Conservation (phyloP, 2,888 invertebrate genomes). For the Alentia gelatinosa region DNA sequence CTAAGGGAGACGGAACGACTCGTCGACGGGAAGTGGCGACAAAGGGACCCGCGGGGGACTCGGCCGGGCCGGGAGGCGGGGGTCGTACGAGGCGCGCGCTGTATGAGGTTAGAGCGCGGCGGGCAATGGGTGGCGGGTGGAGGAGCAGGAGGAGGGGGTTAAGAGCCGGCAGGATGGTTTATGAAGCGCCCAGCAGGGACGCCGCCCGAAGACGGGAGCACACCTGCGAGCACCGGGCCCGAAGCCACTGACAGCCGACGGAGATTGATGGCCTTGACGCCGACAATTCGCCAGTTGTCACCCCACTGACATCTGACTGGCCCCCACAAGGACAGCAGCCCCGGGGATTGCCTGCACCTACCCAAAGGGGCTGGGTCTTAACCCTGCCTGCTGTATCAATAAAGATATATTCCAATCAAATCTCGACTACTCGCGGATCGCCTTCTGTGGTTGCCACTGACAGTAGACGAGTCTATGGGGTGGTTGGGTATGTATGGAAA, state of each 20-base stretch:
- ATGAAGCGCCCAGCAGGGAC: constrained; percentile 26
- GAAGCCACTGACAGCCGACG: background rate
- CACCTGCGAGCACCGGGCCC: constrained; percentile 13
- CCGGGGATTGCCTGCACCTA: background rate
- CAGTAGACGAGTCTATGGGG: no score
- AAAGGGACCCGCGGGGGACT: no score
- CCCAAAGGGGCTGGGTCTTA: background rate
- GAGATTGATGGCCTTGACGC: background rate
- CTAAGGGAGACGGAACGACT: no score
- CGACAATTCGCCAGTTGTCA: background rate
- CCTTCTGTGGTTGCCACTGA: no score
- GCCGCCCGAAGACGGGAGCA: background rate
- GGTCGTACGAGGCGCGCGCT: no score
- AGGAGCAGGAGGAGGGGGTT: background rate
- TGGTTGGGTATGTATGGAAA: background rate
- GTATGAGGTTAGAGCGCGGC: no score
- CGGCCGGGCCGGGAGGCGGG: no score
- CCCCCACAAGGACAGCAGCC: background rate
- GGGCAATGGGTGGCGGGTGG: background rate
- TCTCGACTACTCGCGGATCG: background rate
- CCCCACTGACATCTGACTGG: background rate
- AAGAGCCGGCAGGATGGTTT: constrained; percentile 6
- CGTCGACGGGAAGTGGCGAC: no score
- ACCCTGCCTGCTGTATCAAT: constrained; percentile 5
- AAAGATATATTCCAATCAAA: constrained; percentile 46